Base-by-base conservation (phyloP, 1,140 invertebrate species). In the Globodera rostochiensis region DNA sequence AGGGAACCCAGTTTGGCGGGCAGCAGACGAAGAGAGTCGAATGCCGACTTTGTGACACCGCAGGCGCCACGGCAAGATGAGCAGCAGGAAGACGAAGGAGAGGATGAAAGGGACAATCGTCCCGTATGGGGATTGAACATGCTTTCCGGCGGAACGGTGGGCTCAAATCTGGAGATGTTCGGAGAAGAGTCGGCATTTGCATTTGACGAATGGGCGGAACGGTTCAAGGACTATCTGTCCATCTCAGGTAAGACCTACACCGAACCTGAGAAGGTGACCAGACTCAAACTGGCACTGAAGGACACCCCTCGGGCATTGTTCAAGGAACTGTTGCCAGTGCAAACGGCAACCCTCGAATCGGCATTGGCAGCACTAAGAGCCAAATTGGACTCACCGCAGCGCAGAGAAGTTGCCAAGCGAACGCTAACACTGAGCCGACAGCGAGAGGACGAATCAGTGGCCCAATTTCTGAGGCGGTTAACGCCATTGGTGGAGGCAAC, bases 331-430 rank as follows among this genome's bases (percentile, higher is more conserved):
- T 6, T n/a, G n/a, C n/a, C 46, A 3, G 5, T 5, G 6, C 46
- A 73, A 36, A 73, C 21, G 4, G n/a, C 46, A 19, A 73, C 21
- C 4, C 21, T 73, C 13, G 21, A n/a, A 19, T 21, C 19, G 19
- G 71, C 71, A 6, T n/a, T 73, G 50, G 50, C 19, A 6, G 71
- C 71, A 21, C 19, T 73, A 4, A 47, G 71, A 19, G 46, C 71
- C 11, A 74, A 74, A 13, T 11, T 74, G 53, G 73, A 74, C 9
- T 74, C 73, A 8, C 73, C 73, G 6, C 73, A 74, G 11, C 36
- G 73, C 6, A 36, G 73, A 1, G 73, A 74, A 74, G 53, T 74
- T 0, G 53, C 73, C 4, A 74, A 74, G 53, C 21, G 73, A 0
- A 74, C 36, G 9, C 53, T 74, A 11, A 21, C 73, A 0, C 9